Conservation (phyloP, 2,113 vertebrate genomes). For the Pterocles gutturalis region DNA sequence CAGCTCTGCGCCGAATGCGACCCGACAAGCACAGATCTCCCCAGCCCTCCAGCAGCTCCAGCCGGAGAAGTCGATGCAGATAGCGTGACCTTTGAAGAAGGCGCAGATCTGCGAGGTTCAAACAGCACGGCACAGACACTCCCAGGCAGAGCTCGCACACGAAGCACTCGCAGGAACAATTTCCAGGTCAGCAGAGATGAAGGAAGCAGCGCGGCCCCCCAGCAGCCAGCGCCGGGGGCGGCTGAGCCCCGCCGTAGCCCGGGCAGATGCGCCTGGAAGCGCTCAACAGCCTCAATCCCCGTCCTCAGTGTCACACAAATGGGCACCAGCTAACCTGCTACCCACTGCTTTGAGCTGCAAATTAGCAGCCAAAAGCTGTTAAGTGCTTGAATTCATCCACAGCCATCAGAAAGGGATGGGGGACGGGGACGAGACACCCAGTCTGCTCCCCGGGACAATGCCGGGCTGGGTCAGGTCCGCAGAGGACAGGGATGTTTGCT, state of each 20-base stretch:
- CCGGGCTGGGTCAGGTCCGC: no score
- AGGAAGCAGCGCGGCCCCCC: neutral
- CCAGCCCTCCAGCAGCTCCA: slow-evolving; percentile 7
- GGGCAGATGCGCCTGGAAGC: neutral
- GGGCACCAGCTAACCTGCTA: neutral
- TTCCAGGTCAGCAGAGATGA: slow-evolving; percentile 34
- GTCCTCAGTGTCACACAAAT: accelerated
- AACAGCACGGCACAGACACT: neutral
- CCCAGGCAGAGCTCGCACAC: neutral
- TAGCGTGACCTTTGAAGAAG: neutral
- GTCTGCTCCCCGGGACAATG: neutral
- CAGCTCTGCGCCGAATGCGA: neutral
- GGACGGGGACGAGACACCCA: neutral
- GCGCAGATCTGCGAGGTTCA: neutral
- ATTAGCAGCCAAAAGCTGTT: neutral
- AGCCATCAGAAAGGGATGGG: neutral
- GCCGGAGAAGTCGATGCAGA: neutral
- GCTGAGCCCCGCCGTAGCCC: neutral
- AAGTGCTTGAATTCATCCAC: neutral
- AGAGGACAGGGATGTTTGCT: neutral
- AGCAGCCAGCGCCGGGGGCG: no score
- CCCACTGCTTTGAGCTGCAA: neutral
- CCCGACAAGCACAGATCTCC: neutral
- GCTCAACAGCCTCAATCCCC: no score
- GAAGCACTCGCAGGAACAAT: neutral